phyloP scores from a whole-genome alignment of 2,797 vertebrate genomes.

The Sebastes reedi region DNA sequence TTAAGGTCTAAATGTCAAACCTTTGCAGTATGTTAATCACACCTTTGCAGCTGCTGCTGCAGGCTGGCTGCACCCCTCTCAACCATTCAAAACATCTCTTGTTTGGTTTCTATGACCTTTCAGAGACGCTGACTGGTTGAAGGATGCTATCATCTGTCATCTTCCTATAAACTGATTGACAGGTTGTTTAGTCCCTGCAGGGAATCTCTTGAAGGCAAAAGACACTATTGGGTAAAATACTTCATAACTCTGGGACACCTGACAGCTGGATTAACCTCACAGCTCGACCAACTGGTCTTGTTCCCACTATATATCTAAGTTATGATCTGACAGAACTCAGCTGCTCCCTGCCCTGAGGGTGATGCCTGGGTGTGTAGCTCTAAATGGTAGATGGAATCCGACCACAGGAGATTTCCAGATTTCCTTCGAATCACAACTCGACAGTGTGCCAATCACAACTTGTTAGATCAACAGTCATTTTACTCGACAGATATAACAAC shows the following conservation, averaged over 20 bases:
- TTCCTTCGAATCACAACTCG: neutral
- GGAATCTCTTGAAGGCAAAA: neutral
- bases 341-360: neutral
- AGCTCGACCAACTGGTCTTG: neutral
- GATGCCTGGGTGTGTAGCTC: neutral
- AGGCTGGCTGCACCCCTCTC: neutral
- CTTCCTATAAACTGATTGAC: slow-evolving; percentile 16
- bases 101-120: neutral
- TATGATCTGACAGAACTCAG: slow-evolving; percentile 25
- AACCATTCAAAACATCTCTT: slow-evolving; percentile 19
- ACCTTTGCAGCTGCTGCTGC: neutral
- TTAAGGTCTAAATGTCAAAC: neutral
- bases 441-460: neutral
- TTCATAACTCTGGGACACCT: slow-evolving; percentile 6
- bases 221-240: neutral
- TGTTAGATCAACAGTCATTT: neutral
- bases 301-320: slow-evolving; percentile 6
- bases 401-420: neutral
- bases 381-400: neutral
- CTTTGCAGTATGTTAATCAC: neutral
- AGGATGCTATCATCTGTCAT: neutral
- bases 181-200: neutral
- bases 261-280: neutral
- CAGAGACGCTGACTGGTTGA: neutral
- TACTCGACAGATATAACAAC: neutral